phyloP scores from a whole-genome alignment of 2,797 vertebrate species.

The Danio choprae region DNA sequence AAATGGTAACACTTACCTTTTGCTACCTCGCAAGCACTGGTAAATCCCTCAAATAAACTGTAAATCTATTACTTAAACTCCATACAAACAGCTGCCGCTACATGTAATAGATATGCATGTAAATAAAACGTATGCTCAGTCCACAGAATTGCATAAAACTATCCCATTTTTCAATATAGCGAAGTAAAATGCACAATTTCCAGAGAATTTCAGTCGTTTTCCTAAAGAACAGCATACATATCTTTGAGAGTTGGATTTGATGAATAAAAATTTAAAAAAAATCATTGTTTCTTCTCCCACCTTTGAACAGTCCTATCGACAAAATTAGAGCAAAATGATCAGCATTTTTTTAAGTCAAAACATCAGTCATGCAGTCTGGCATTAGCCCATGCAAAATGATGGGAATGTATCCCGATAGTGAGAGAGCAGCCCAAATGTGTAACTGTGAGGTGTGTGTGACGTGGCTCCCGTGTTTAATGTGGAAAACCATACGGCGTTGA shows the following conservation, averaged over 20 bases:
- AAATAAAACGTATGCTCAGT: slow-evolving; percentile 8
- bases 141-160: neutral
- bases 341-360: slow-evolving; percentile 28
- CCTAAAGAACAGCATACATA: neutral
- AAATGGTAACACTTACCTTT: neutral
- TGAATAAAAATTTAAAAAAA: neutral
- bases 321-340: slow-evolving; percentile 1
- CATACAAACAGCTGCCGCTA: slow-evolving; percentile 26
- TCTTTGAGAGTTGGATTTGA: neutral
- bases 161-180: neutral
- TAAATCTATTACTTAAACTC: slow-evolving; percentile 1
- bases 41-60: neutral
- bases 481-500: neutral
- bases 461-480: neutral
- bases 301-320: neutral
- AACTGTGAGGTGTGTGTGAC: slow-evolving; percentile 1
- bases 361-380: slow-evolving; percentile 27
- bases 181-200: neutral
- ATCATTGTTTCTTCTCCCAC: neutral
- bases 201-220: neutral
- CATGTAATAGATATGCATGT: slow-evolving; percentile 15
- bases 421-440: slow-evolving; percentile 2
- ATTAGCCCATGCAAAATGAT: slow-evolving; percentile 35
- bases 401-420: slow-evolving; percentile 26
- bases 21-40: neutral